Base-by-base conservation (phyloP, 2,888 invertebrate genomes). In the Amphipyra tragopoginis region DNA sequence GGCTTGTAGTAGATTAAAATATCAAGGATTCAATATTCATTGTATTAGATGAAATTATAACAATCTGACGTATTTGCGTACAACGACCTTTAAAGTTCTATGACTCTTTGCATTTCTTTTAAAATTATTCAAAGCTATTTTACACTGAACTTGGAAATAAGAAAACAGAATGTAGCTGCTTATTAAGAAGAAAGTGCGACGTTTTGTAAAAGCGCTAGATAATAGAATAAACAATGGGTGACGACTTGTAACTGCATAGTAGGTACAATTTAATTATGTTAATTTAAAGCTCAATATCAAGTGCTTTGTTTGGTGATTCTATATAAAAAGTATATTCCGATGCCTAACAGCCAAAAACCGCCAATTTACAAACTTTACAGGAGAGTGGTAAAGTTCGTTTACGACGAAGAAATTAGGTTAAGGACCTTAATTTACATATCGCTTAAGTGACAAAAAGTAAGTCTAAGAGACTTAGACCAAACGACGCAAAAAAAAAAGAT, bases 141-240 rank as follows among this genome's bases (percentile, higher is more conserved):
- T 48, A 14, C 34, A 57, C 59, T 34, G 14, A 14, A 40, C 44
- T 64, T 67, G 38, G 10, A 56, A 67, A 67, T 42, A 57, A 72
- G 11, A 57, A 67, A 51, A 48, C 50, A 10, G 10, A 67, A 68
- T 44, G 33, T 50, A 59, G 34, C 26, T 26, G 42, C 38, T 21
- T 7, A 44, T 40, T 14, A 67, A 67, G 33, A 67, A 56, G n/a
- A 36, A 65, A 56, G 13, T 29, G 13, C 11, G 40, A 34, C 33
- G 9, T 42, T 42, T 43, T 10, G 38, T 39, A 2, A 39, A 9
- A 29, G 43, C 34, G 26, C 15, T n/a, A 33, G 4, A 29, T 29
- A 15, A 14, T 39, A 50, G 6, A 15, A 48, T 14, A 33, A 54
- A 50, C 33, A 50, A 57, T 29, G 7, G 29, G 13, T 40, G 13